These are phyloP conservation scores for Symphodus melops DNA, from an alignment of 2,113 vertebrate species.

Conservation along the genomic window DNA sequence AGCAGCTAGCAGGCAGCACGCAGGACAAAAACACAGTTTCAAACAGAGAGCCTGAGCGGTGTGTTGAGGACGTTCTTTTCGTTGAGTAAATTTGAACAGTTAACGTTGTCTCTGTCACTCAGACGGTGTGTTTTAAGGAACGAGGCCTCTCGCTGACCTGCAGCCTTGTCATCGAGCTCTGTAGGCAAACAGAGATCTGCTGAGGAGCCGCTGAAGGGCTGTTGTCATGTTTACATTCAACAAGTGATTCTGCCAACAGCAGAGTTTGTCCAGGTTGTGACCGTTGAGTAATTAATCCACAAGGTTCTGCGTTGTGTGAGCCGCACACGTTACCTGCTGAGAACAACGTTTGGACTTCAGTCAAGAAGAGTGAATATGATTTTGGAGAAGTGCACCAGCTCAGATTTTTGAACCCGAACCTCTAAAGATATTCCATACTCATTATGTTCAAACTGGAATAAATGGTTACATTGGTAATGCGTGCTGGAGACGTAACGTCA, in stretches of 20 bases:
- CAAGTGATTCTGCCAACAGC: conserved; percentile 48
- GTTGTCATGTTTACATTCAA: conserved; percentile 75
- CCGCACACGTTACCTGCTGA: neutral
- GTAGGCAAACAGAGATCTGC: conserved; percentile 69
- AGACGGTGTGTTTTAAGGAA: neutral
- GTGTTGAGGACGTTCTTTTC: neutral
- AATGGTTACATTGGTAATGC: neutral
- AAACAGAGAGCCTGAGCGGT: neutral
- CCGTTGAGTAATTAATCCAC: conserved; percentile 68
- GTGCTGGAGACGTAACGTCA: conserved; percentile 8
- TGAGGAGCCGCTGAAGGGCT: conserved; percentile 63
- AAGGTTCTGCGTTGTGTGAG: conserved; percentile 1
- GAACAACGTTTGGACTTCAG: neutral
- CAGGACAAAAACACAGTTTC: neutral
- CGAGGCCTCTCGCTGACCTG: conserved; percentile 12
- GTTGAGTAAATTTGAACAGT: neutral
- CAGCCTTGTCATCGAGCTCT: conserved; percentile 53
- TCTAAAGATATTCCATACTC: neutral
- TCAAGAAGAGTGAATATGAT: neutral
- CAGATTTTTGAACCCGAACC: neutral
- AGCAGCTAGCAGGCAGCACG: neutral
- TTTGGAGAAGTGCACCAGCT: neutral
- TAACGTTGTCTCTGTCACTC: neutral
- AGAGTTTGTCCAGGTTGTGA: conserved; percentile 66
- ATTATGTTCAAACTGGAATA: neutral